Conservation (phyloP, 2,113 vertebrate species). For the Gallinago media region DNA sequence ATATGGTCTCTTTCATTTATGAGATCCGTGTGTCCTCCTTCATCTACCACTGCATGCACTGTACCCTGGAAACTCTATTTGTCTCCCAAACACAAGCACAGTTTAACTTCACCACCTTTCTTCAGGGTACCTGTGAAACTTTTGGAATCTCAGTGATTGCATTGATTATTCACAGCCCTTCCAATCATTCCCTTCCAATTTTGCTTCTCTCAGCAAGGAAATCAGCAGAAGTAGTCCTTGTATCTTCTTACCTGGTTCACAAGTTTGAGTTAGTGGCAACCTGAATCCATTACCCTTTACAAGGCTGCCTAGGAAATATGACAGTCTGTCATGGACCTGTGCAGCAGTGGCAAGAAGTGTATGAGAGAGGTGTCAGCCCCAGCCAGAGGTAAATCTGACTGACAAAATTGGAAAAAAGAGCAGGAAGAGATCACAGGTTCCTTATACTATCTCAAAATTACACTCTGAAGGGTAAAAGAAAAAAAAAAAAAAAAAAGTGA, state of each 20-base stretch:
- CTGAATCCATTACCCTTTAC: not conserved
- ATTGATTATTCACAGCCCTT: not conserved
- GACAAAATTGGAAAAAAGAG: not conserved
- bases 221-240: not conserved
- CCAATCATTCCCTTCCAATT: not conserved
- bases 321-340: not conserved
- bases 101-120: not conserved
- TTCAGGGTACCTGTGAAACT: not conserved
- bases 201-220: not conserved
- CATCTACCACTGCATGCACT: not conserved
- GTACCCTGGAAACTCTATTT: not conserved
- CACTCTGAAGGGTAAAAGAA: not conserved
- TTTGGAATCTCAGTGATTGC: not conserved
- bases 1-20: not conserved
- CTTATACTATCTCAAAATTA: not conserved
- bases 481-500: not conserved
- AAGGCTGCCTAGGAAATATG: not conserved
- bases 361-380: not conserved
- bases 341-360: accelerated
- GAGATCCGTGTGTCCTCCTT: not conserved
- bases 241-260: not conserved
- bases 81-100: not conserved
- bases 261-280: not conserved
- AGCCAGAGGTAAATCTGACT: not conserved
- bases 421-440: not conserved